Evolutionary conservation across 2,113 vertebrate species (phyloP).

Genomic region (Gobio gobio): DNA sequence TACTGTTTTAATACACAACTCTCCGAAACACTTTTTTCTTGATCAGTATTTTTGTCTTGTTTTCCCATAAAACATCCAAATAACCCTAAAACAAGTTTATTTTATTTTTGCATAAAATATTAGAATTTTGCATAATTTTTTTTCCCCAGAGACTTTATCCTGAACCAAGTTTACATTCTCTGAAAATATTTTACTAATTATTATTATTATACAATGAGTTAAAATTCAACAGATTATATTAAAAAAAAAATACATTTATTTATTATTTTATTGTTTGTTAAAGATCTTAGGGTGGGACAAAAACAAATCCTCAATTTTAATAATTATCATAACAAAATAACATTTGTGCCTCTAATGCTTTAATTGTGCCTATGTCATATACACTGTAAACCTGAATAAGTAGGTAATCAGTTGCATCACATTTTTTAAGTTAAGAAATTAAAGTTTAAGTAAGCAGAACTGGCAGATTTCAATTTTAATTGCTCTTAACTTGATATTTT

Average conservation of each 20-base stretch:
- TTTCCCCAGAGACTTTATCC: not conserved
- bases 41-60: not conserved
- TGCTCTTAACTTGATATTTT: no score
- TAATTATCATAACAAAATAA: not conserved
- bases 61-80: not conserved
- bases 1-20: not conserved
- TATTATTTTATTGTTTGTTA: not conserved
- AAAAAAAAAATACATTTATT: not conserved
- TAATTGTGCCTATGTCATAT: not conserved
- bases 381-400: no score
- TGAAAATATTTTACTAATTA: no score
- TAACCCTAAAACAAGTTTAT: not conserved
- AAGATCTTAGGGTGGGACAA: not conserved
- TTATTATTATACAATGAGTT: no score
- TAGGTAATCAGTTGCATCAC: no score
- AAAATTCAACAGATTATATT: no score
- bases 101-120: not conserved
- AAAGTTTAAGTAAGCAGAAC: no score
- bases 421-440: no score
- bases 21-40: not conserved
- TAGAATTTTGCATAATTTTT: not conserved
- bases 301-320: not conserved
- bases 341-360: not conserved
- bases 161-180: not conserved
- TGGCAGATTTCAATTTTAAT: no score